Evolutionary conservation across 2,113 vertebrate genomes (phyloP), one percentile per base, ranked within the genome.

Genomic region (Lasiurus borealis): DNA sequence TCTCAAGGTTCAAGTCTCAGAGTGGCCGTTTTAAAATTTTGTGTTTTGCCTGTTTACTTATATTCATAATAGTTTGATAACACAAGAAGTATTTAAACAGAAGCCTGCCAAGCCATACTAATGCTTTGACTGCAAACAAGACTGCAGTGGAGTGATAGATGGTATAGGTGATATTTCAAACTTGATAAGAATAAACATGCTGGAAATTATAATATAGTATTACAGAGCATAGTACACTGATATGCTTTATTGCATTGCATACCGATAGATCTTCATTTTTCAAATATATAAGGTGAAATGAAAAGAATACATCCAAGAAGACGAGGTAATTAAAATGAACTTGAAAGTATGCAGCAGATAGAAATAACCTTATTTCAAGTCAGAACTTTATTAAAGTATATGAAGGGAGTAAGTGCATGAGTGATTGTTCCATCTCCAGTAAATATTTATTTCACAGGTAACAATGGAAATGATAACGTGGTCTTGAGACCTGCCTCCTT

Each of bases 201-300:
- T 86, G 3, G 81, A 21, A 80, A 68, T 85, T 85, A 46, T 21
- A 36, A 78, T 80, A 25, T 34, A 40, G 78, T 90, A 86, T 81
- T 57, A 68, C 8, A 27, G 78, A 71, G 11, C 9, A 69, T 44
- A 73, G 5, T 82, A 29, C 34, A 46, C 6, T 59, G 14, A 2
- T 86, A 44, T 95, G 50, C 62, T 89, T 66, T 34, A 91, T 82
- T 91, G 7, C 1, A 2, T 59, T 91, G 66, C 29, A 13, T 62
- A 34, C 1, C 84, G 6, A 36, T 72, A 95, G 16, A 54, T 57
- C n/a, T 82, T 93, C 7, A 62, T 78, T 96, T 85, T 87, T 90
- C 18, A 86, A 78, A 81, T 50, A 68, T 57, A 48, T 40, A 81
- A 88, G 73, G 62, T 18, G 77, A 91, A 83, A 40, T 15, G 48